Base-by-base conservation (phyloP, 2,797 vertebrate genomes). In the Erethizon dorsatum region DNA sequence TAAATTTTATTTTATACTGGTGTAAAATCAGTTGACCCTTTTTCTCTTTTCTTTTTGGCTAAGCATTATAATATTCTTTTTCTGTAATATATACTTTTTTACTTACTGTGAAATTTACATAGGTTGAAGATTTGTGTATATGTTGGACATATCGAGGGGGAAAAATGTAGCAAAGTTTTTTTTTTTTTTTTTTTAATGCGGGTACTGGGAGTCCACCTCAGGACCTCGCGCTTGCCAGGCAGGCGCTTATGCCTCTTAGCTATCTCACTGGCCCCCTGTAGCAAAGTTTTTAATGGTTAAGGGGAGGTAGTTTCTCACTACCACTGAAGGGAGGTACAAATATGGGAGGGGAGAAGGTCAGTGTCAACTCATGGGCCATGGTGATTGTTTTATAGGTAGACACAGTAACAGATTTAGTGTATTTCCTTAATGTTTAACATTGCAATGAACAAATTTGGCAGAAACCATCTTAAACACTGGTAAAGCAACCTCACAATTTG, bases 21-120 rank as follows among this genome's bases (percentile, higher is more conserved):
- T 73, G 45, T 87, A 50, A 87, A 77, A 20, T 92, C 82, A 59
- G 33, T 89, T 95, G 28, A 85, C 69, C 26, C 65, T 95, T 63
- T 65, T 37, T 61, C 50, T n/a, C 31, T 69, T 88, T 78, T 54
- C 14, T 50, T 45, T 65, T 41, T 89, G 47, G 63, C 28, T 67
- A 57, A 2, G 37, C 20, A 45, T 73, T 73, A 11, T 45, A 26
- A 73, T 17, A 67, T 67, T 85, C 54, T 84, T 87, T 86, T 88
- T 88, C 65, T 88, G 0, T 80, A 94, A 56, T 31, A 26, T 6
- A 63, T 37, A 52, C 41, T 78, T 54, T 87, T 90, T 87, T 13
- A 67, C 71, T 57, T 91, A 33, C 24, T 93, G 17, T 83, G 61
- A 83, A 28, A 84, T 73, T 52, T 59, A 47, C 67, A 26, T 71